Base-by-base conservation (phyloP, 2,797 vertebrate species). In the Erpetoichthys calabaricus region DNA sequence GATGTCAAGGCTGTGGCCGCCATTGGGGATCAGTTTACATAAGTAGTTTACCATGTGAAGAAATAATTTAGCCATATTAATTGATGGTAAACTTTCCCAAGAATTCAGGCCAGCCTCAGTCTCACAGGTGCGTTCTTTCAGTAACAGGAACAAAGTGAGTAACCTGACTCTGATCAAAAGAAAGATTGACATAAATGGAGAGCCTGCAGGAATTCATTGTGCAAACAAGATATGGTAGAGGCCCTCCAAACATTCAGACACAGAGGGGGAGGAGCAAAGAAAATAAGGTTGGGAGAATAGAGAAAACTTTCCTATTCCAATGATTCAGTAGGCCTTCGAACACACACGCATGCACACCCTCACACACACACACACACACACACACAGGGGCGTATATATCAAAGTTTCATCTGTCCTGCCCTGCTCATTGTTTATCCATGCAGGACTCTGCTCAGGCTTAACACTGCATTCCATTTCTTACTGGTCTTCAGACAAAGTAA, bases 81-180 rank as follows among this genome's bases (percentile, higher is more conserved):
- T 91, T 88, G 89, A 90, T 83, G 79, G 89, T 89, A 90, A 91
- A 88, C 86, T 87, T 83, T 85, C 86, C 82, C 84, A 85, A 82
- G 79, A 87, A 90, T 76, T 78, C 73, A 76, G 69, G 6, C 72
- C 68, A 72, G 71, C 78, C 77, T 65, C 66, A 75, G 80, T 80
- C 80, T 80, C 86, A 77, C 90, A 91, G 91, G 90, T 94, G 90
- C 89, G 84, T 89, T 89, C 81, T 86, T 85, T 94, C 91, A 90
- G 82, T 89, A 77, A 62, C 86, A 81, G 83, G 80, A 84, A 74
- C 67, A 73, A 77, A 68, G 76, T 77, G 71, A 65, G 87, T 78
- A 81, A 87, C 80, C 70, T 63, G 78, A 83, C 70, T 80, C 84
- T 77, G 80, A 84, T 86, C 83, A 85, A 86, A 86, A 78, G 69